Evolutionary conservation across 2,888 invertebrate genomes (phyloP), one percentile per base, ranked within the genome.

Genomic region (Candidula unifasciata): DNA sequence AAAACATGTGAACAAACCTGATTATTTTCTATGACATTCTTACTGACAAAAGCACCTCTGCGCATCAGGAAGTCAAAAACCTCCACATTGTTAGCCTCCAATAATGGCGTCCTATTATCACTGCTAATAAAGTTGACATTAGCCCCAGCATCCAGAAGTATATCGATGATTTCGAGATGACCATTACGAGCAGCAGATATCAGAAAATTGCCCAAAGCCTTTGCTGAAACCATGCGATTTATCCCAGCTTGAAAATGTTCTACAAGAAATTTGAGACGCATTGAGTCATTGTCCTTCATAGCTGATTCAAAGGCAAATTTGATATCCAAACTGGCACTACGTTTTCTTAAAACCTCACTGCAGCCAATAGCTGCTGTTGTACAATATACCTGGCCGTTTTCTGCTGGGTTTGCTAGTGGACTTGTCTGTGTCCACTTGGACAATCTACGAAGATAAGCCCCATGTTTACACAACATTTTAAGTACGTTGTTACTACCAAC

Each of bases 11-110:
- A 44, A 13, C 13, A 44, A 10, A 44, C 44, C 13, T 44, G 44
- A 44, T 44, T 44, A 13, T 44, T 44, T 18, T 52, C 33, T 24
- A 18, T 69, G 18, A 33, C 13, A 18, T 33, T 35, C 18, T 33
- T 69, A 52, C 54, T 74, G 1, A 74, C 74, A 27, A 52, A 3
- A n/a, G 74, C 74, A 24, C 74, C 74, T 27, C n/a, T 74, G 3
- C 18, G 35, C 3, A 71, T 35, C 37, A 71, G 27, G 37, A 37
- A 44, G 35, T 71, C 3, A 6, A 37, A 35, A 8, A 71, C 44
- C n/a, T 71, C 71, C 6, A 10, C 71, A 71, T 37, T 37, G 6
- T 71, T 71, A 21, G 71, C 10, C 21, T 37, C 71, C 18, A 18
- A 2, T 16, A 71, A 24, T 21, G 71, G 71, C 3, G 27, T 71